Conservation (phyloP, 2,797 vertebrate species). For the Okamejei kenojei region DNA sequence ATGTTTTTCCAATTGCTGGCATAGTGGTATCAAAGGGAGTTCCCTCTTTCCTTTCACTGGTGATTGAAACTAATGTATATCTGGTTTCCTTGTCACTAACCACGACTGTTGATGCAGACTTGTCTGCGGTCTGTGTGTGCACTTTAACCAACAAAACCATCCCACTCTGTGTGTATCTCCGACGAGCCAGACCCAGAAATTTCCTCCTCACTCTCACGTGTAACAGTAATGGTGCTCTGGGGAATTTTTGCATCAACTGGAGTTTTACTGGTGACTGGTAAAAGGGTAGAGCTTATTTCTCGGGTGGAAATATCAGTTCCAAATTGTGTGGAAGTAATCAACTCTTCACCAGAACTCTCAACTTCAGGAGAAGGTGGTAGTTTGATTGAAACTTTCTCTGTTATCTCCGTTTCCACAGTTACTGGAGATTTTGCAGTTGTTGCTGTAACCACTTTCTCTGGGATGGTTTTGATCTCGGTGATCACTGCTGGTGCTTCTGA, state of each 20-base stretch:
- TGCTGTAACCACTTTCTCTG: neutral
- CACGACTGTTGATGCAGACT: too few species aligned
- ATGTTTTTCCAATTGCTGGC: too few species aligned
- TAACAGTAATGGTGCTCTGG: neutral
- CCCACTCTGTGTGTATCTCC: too few species aligned
- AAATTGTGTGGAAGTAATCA: neutral
- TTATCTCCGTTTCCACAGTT: neutral
- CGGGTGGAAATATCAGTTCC: neutral
- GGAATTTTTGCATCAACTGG: neutral
- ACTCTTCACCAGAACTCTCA: constrained; percentile 2
- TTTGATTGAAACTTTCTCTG: neutral
- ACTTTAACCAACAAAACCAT: too few species aligned
- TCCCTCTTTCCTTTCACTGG: too few species aligned
- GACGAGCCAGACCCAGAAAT: too few species aligned
- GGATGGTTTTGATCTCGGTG: neutral
- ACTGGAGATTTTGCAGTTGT: neutral
- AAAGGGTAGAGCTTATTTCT: neutral
- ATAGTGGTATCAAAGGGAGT: too few species aligned
- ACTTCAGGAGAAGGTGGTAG: too few species aligned
- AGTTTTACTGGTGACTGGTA: neutral
- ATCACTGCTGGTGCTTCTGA: neutral
- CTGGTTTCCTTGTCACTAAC: too few species aligned
- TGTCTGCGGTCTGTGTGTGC: too few species aligned
- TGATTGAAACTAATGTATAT: too few species aligned
- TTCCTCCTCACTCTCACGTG: neutral